Evolutionary conservation across 2,113 vertebrate species (phyloP).

Genomic region (Nannobrachium achirus): DNA sequence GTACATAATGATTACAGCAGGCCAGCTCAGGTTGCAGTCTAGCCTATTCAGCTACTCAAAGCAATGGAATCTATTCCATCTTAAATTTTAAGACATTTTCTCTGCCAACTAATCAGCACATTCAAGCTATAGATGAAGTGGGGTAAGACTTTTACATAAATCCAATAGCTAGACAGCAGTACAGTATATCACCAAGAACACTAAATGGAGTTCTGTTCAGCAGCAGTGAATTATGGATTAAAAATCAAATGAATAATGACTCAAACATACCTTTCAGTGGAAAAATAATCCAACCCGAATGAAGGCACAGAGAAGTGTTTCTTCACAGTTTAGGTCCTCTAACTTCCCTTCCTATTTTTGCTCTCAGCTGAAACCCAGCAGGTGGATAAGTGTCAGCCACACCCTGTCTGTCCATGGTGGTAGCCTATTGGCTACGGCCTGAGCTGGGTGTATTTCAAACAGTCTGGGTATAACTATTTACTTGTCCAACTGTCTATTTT

Average conservation of each 20-base stretch:
- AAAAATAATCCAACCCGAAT: slow-evolving; percentile 39
- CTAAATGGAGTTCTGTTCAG: neutral
- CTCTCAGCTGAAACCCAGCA: slow-evolving; percentile 68
- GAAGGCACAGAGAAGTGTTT: neutral
- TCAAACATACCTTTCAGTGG: slow-evolving; percentile 53
- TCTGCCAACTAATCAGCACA: neutral
- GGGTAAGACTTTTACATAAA: neutral
- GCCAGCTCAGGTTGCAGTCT: neutral
- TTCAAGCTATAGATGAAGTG: neutral
- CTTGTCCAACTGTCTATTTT: neutral
- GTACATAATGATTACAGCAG: neutral
- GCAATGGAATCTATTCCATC: neutral
- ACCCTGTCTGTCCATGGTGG: slow-evolving; percentile 67
- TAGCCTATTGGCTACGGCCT: slow-evolving; percentile 43
- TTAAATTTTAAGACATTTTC: neutral
- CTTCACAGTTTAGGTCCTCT: slow-evolving; percentile 10
- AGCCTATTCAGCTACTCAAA: neutral
- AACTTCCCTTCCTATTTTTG: slow-evolving; percentile 32
- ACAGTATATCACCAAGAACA: slow-evolving; percentile 6
- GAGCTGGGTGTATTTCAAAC: neutral
- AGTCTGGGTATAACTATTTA: neutral
- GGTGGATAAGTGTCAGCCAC: slow-evolving; percentile 49
- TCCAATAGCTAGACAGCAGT: neutral
- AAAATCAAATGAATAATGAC: neutral
- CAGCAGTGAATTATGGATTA: neutral